Evolutionary conservation across 2,113 vertebrate species (phyloP), one percentile per base, ranked within the genome.

Genomic region (Ptyas mucosa): DNA sequence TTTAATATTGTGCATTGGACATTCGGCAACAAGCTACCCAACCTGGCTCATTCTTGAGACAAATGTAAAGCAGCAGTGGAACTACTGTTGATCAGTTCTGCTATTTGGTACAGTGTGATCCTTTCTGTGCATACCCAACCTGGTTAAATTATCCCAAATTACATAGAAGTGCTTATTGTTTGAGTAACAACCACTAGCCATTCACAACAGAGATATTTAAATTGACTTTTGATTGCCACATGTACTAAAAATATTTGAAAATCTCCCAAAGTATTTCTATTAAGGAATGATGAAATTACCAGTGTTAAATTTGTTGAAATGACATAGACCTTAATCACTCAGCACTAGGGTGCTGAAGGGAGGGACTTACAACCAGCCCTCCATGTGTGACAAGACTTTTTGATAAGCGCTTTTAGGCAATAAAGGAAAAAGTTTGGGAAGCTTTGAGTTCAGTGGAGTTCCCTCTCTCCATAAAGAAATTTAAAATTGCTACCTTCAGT

Each of bases 1-100:
- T 95, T 87, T 95, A 85, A 86, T 89, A 93, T 8, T 12, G 46
- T 34, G 49, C 89, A 86, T 92, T 88, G 91, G 81, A 89, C 94
- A 75, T 93, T 92, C 86, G 34, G 12, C 90, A 51, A 49, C 39
- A 69, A 15, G 34, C 43, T 75, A 6, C n/a, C 61, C 7, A n/a
- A 64, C 20, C n/a, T 89, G 52, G 53, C 54, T 90, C 49, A 29
- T 23, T 85, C 3, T 58, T 18, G n/a, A 12, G 15, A 18, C 15
- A 39, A 10, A 34, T 49, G 21, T 57, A 69, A 89, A 57, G 26
- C 23, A 85, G 26, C 75, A 81, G 24, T 24, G 29, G 92, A 52
- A 43, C 54, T 43, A 54, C 85, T 90, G 52, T 4, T 94, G 90
- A 69, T 88, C 93, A 86, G 87, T 88, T 89, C 90, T 4, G 0